Conservation (phyloP, 2,797 vertebrate species). For the Xerus rutilus region DNA sequence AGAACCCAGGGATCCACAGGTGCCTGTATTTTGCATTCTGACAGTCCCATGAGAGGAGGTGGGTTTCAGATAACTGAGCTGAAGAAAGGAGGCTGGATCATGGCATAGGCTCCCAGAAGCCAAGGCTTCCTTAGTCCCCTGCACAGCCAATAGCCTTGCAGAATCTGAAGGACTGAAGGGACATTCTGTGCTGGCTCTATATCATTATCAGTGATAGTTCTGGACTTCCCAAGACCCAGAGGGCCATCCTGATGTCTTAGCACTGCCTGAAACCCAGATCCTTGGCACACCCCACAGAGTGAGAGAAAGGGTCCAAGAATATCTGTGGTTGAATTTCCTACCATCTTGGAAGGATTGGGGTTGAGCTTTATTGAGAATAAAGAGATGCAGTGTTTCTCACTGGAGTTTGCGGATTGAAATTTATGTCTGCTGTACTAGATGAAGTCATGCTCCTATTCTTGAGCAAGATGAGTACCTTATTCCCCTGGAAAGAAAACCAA, state of each 20-base stretch:
- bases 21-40: neutral
- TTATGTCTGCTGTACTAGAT: neutral
- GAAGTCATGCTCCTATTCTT: conserved; percentile 38
- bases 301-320: neutral
- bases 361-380: conserved; percentile 30
- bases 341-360: neutral
- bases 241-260: neutral
- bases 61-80: neutral
- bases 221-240: neutral
- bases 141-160: neutral
- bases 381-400: neutral
- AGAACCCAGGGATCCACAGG: neutral
- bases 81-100: neutral
- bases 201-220: neutral
- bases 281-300: neutral
- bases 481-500: neutral
- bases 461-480: neutral
- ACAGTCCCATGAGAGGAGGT: neutral
- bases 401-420: neutral
- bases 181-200: neutral
- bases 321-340: conserved; percentile 10
- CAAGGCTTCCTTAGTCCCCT: neutral
- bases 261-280: neutral
- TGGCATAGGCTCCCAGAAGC: neutral
- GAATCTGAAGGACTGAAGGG: neutral